Evolutionary conservation across 1,140 invertebrate genomes (phyloP).

Genomic region (Samia ricini): DNA sequence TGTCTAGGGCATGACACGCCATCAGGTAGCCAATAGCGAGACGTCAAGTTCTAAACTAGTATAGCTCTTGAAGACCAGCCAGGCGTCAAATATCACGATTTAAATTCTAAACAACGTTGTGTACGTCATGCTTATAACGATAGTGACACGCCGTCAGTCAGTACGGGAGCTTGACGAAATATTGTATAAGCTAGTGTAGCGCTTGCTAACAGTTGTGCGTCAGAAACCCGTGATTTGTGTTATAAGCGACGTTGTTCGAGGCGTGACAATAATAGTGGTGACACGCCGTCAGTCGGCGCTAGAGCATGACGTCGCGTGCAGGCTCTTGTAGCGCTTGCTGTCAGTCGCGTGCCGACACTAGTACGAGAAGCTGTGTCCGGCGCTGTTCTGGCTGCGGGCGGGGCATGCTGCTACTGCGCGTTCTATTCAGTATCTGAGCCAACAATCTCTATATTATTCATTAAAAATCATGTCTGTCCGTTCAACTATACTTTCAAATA

Average conservation of each 20-base stretch:
- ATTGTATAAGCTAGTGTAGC: no score
- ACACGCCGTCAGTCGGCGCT: slow-evolving; percentile 13
- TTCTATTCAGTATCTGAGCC: slow-evolving; percentile 57
- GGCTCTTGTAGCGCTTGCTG: slow-evolving; percentile 34
- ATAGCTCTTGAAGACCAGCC: no score
- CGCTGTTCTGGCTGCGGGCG: slow-evolving; percentile 35
- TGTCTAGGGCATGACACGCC: no score
- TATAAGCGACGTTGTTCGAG: background rate
- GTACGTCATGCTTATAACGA: no score
- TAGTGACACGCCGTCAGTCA: no score
- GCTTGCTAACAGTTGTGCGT: no score
- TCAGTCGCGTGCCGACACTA: slow-evolving; percentile 56
- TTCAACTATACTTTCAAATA: no score
- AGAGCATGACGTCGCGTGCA: slow-evolving; percentile 63
- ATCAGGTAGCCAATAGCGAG: no score
- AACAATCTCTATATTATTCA: background rate
- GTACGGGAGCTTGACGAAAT: no score
- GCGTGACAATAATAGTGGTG: background rate
- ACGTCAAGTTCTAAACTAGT: no score
- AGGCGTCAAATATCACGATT: no score
- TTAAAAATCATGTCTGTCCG: background rate
- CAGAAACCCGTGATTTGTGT: background rate
- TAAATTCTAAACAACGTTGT: no score
- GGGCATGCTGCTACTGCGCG: slow-evolving; percentile 50
- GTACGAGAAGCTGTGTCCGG: slow-evolving; percentile 54